Conservation (phyloP, 2,888 invertebrate species). For the Trissolcus brochymenae region DNA sequence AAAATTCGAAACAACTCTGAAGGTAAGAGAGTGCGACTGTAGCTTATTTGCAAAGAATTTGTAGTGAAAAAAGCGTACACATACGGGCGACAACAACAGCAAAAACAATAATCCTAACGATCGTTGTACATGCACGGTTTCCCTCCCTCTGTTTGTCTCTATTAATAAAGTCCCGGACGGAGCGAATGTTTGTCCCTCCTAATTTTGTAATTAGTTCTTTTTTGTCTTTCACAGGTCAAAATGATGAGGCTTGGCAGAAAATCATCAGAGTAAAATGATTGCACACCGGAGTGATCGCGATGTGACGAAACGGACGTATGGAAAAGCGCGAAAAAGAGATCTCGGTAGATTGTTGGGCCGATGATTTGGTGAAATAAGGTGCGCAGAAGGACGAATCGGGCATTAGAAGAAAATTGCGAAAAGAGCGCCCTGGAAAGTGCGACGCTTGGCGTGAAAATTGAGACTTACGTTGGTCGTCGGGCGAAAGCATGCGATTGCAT, state of each 20-base stretch:
- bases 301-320: background rate
- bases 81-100: background rate
- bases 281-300: background rate
- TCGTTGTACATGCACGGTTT: constrained; percentile 25
- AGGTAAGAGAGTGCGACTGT: too few species aligned
- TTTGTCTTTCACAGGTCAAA: background rate
- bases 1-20: too few species aligned
- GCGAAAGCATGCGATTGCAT: constrained; percentile 65
- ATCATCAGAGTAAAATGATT: background rate
- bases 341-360: background rate
- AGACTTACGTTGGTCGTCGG: constrained; percentile 69
- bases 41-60: too few species aligned
- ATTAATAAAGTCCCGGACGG: constrained; percentile 30
- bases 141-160: constrained; percentile 24
- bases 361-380: background rate
- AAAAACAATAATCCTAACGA: constrained; percentile 29
- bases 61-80: background rate
- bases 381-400: constrained; percentile 19
- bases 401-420: constrained; percentile 20
- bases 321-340: background rate
- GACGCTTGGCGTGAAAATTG: constrained; percentile 56
- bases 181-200: constrained; percentile 13
- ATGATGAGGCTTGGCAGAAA: background rate
- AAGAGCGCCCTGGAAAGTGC: constrained; percentile 61
- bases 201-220: constrained; percentile 5